These are phyloP conservation scores for zebrafish (Danio rerio) DNA, from an alignment of 2,113 vertebrate genomes.

Conservation along the genomic window GRCz12tu NC_133182.1:78027501-78028000, in stretches of 20 bases:
- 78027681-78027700: neutral
- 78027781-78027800: neutral
- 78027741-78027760: neutral
- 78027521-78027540: too few species aligned
- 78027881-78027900: neutral
- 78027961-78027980: neutral
- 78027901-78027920: neutral
- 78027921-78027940: neutral
- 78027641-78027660: too few species aligned
- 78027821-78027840: neutral
- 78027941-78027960: neutral
- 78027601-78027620: too few species aligned
- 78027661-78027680: neutral
- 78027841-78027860: neutral
- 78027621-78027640: too few species aligned
- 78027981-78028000: neutral
- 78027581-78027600: too few species aligned
- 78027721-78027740: neutral
- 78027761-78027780: neutral
- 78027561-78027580: too few species aligned
- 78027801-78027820: neutral
- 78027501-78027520: too few species aligned
- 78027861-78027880: neutral
- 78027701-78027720: neutral
- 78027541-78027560: too few species aligned